Base-by-base conservation (phyloP, 2,888 invertebrate species). In the Labia minor region DNA sequence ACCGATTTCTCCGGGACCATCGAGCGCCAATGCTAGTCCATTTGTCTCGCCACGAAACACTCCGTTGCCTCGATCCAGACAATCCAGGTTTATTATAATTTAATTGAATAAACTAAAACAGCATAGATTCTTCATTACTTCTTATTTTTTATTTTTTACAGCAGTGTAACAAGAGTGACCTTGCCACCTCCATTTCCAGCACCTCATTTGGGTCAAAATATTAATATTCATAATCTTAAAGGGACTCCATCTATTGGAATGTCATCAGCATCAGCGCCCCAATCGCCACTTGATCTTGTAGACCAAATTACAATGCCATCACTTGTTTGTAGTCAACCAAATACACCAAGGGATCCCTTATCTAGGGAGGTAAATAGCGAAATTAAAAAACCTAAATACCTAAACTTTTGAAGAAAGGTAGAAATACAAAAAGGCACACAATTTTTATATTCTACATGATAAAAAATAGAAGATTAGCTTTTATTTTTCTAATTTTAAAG, bases 11-110 rank as follows among this genome's bases (percentile, higher is more conserved):
- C 90, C 90, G 8, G 86, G 86, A n/a, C 85, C 82, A 21, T 85
- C 85, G 70, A 88, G 87, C 71, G 85, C 86, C 0, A 86, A 85
- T 65, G 88, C 85, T 20, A 88, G 88, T 76, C 89, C 90, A 1
- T 92, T 92, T 76, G 90, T 92, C 14, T 91, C 91, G 72, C 92
- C 92, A 0, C 80, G 89, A 61, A 85, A 86, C 72, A 88, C 90
- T 0, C 89, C 90, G 3, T 84, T 89, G 65, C 85, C 85, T 2
- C 82, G 89, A 20, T 66, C 67, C 21, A 69, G 66, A 64, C 68
- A 49, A 49, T 49, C 49, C 49, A 49, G 49, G 49, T 49, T 26
- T n/a, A n/a, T n/a, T n/a, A n/a, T n/a, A n/a, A n/a, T n/a, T n/a
- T n/a, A n/a, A n/a, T n/a, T n/a, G n/a, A n/a, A n/a, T n/a, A n/a